phyloP scores from a whole-genome alignment of 2,113 vertebrate species.

The Bubalus kerabau region DNA sequence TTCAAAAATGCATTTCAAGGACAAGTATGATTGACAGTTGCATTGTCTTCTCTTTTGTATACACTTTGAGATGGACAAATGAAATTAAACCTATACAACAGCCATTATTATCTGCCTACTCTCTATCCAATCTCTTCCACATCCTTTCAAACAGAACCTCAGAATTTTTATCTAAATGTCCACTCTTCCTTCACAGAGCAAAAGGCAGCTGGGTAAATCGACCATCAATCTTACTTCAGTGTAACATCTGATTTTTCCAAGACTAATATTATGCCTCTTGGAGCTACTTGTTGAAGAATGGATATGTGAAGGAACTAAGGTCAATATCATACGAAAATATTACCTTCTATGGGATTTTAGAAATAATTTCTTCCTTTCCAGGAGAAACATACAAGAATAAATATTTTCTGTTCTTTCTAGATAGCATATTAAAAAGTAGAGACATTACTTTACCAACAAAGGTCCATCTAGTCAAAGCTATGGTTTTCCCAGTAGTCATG shows the following conservation, averaged over 20 bases:
- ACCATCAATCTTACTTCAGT: not conserved
- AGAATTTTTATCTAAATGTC: not conserved
- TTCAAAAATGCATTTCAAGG: not conserved
- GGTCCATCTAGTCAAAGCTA: not conserved
- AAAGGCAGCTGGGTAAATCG: not conserved
- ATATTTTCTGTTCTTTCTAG: not conserved
- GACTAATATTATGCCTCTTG: not conserved
- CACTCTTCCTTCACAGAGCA: not conserved
- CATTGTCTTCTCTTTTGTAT: not conserved
- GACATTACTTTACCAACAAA: not conserved
- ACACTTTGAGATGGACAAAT: not conserved
- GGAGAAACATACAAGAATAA: not conserved
- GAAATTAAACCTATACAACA: not conserved
- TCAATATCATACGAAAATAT: not conserved
- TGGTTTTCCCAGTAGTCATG: not conserved
- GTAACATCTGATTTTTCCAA: not conserved
- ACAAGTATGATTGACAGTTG: too few relatives aligned
- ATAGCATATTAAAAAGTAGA: not conserved
- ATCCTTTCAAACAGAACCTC: not conserved
- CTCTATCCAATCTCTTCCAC: not conserved
- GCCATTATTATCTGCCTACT: not conserved
- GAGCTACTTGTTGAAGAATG: not conserved
- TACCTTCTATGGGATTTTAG: not conserved
- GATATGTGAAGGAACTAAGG: not conserved
- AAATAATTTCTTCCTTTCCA: not conserved